Conservation (phyloP, 2,888 invertebrate genomes). For the Steinernema scapterisci region DNA sequence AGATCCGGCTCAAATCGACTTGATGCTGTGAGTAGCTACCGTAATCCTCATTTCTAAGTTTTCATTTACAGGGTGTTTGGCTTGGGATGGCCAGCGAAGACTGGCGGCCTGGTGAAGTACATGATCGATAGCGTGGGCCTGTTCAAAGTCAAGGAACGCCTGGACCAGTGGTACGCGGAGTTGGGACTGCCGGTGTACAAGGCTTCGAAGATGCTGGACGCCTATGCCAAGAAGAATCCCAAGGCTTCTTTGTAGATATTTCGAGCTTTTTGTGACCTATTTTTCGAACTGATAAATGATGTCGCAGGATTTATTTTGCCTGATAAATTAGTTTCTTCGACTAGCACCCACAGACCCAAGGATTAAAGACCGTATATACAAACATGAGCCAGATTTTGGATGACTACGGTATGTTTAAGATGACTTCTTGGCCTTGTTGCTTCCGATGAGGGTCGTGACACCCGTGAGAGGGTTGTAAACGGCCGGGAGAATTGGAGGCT, state of each 20-base stretch:
- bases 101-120: conserved; percentile 54
- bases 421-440: conserved; percentile 13
- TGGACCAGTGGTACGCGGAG: conserved; percentile 12
- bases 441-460: conserved; percentile 16
- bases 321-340: background rate
- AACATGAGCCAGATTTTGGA: background rate
- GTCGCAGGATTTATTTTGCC: background rate
- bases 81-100: conserved; percentile 53
- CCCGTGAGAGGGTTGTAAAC: conserved; percentile 25
- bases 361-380: background rate
- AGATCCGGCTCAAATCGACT: conserved; percentile 49
- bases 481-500: conserved; percentile 8
- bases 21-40: conserved; percentile 53
- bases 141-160: background rate
- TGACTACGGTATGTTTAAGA: background rate
- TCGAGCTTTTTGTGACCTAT: too few species aligned
- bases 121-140: background rate
- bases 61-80: conserved; percentile 49
- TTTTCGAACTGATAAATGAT: too few species aligned
- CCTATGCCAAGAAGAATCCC: background rate
- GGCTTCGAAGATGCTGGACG: conserved; percentile 12
- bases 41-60: conserved; percentile 5
- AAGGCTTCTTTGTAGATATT: conserved; percentile 2
- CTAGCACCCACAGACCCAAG: too few species aligned
- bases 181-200: background rate